Conservation (phyloP, 2,888 invertebrate species). For the Tinea pellionella region DNA sequence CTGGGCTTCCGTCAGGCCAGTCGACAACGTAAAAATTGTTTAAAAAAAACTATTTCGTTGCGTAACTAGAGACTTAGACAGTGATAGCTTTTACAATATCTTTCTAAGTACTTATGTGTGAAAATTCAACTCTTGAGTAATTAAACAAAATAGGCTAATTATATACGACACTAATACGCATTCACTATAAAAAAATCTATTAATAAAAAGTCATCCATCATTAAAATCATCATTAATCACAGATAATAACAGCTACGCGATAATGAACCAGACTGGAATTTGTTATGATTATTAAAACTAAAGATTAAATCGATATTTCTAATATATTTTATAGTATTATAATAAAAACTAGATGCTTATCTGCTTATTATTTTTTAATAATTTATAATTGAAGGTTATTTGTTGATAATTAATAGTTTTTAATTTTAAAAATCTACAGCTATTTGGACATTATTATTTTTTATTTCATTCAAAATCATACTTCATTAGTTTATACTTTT, state of each 20-base stretch:
- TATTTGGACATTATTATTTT: too few species aligned
- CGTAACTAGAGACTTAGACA: too few species aligned
- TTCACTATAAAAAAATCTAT: not conserved
- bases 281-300: slow-evolving; percentile 1
- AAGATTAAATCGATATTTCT: not conserved
- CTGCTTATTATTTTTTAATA: not conserved
- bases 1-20: too few species aligned
- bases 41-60: too few species aligned
- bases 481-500: too few species aligned
- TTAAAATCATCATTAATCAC: not conserved
- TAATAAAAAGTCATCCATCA: not conserved
- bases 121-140: too few species aligned
- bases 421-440: not conserved
- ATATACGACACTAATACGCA: not conserved
- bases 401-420: not conserved
- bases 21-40: too few species aligned
- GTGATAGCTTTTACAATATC: too few species aligned
- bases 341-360: not conserved
- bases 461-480: too few species aligned
- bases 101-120: too few species aligned
- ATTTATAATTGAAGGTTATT: not conserved
- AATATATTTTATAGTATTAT: not conserved
- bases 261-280: not conserved
- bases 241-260: not conserved
- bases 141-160: not conserved